A percentile compares a stretch with the other conserved stretches of the same genome.
Evolutionary conservation across 2,888 invertebrate species (phyloP).

Genomic region (Hermaeophaga mercurialis): DNA sequence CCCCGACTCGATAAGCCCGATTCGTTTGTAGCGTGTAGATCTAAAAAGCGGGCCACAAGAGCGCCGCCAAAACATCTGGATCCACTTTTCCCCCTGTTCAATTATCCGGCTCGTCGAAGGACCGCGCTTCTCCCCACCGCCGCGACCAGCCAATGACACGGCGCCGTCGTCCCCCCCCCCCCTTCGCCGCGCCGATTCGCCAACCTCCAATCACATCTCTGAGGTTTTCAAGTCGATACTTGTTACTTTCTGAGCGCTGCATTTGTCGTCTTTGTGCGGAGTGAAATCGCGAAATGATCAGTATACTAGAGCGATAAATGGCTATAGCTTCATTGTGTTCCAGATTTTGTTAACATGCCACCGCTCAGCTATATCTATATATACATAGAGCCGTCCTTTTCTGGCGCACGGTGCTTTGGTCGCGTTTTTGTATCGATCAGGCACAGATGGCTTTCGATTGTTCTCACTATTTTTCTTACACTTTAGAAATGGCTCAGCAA

Average conservation of each 20-base stretch:
- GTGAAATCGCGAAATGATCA: slow-evolving; percentile 53
- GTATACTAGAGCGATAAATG: slow-evolving; percentile 53
- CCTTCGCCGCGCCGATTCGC: slow-evolving; percentile 47
- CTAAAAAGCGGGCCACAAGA: no score
- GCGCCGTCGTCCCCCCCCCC: slow-evolving; percentile 38
- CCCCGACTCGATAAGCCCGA: no score
- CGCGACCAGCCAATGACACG: slow-evolving; percentile 33
- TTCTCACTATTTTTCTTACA: slow-evolving; percentile 8
- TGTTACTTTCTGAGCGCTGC: slow-evolving; percentile 54
- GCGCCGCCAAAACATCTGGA: slow-evolving; percentile 30
- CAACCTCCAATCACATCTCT: slow-evolving; percentile 55
- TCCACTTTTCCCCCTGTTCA: slow-evolving; percentile 36
- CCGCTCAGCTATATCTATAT: slow-evolving; percentile 29
- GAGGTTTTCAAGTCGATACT: slow-evolving; percentile 59
- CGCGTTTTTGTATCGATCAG: slow-evolving; percentile 15
- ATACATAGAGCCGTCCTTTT: no score
- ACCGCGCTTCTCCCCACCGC: slow-evolving; percentile 29
- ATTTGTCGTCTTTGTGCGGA: slow-evolving; percentile 48
- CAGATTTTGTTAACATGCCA: slow-evolving; percentile 48
- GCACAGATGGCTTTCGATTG: slow-evolving; percentile 9
- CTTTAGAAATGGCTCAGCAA: not conserved
- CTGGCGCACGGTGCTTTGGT: slow-evolving; percentile 27
- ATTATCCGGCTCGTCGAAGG: slow-evolving; percentile 24
- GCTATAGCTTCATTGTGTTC: slow-evolving; percentile 49
- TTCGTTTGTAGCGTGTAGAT: no score